Percentiles rank a stretch among this genome's conserved stretches.
Evolutionary conservation across 2,113 vertebrate species (phyloP).

Genomic region (Lasiurus borealis): DNA sequence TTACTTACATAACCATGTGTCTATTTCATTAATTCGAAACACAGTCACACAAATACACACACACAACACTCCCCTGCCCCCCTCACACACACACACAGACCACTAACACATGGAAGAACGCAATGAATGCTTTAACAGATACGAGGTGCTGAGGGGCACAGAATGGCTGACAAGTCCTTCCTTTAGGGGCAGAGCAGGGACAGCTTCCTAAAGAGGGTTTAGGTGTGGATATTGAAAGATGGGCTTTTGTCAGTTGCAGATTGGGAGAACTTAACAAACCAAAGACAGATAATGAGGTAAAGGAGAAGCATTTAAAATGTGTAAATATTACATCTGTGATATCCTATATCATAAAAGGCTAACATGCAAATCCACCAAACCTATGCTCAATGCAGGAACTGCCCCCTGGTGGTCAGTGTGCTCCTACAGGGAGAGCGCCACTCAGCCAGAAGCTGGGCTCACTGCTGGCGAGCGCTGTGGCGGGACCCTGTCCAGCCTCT

Average conservation of each 20-base stretch:
- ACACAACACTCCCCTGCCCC: too few species aligned
- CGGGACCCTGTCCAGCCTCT: accelerated
- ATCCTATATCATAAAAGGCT: too few species aligned
- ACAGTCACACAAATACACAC: neutral
- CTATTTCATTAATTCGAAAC: constrained; percentile 21
- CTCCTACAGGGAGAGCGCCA: too few species aligned
- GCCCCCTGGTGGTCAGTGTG: too few species aligned
- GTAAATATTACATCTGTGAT: neutral
- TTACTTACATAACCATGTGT: neutral
- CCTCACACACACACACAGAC: neutral
- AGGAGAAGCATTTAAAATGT: neutral
- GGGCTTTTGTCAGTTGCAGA: neutral
- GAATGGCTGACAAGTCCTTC: neutral
- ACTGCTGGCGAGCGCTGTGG: too few species aligned
- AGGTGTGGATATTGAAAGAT: neutral
- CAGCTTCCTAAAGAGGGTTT: neutral
- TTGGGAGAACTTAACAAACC: neutral
- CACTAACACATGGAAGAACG: neutral
- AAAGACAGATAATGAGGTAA: neutral
- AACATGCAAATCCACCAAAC: too few species aligned
- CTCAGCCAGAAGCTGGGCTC: too few species aligned
- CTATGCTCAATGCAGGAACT: too few species aligned
- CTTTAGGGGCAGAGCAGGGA: neutral
- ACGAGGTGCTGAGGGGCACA: neutral
- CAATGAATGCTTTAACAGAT: neutral